phyloP scores from a whole-genome alignment of 2,113 vertebrate genomes.

The Syrrhaptes paradoxus region DNA sequence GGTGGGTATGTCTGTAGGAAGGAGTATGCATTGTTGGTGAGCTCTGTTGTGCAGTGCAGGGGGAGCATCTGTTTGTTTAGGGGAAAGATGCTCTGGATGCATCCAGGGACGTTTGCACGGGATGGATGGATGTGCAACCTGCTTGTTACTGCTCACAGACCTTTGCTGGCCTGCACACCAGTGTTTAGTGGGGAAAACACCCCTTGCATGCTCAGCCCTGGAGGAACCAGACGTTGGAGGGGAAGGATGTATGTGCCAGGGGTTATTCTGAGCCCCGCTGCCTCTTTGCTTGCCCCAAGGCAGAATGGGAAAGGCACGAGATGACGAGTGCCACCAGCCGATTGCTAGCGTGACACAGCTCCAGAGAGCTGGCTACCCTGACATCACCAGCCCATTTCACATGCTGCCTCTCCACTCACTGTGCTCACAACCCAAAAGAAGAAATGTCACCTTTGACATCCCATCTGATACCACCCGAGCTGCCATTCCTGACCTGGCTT shows the following conservation, averaged over 20 bases:
- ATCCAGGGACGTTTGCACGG: neutral
- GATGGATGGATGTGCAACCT: neutral
- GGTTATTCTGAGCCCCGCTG: neutral
- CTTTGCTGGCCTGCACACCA: neutral
- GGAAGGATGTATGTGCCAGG: accelerated
- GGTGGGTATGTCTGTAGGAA: neutral
- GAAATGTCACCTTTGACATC: neutral
- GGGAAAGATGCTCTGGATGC: neutral
- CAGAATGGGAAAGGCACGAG: neutral
- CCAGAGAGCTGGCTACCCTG: too few species aligned
- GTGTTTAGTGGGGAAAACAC: neutral
- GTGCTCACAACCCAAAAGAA: neutral
- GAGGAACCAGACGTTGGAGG: neutral
- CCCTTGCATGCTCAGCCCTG: neutral
- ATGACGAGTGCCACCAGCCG: neutral
- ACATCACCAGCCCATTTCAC: neutral
- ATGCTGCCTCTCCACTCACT: neutral
- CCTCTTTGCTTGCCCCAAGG: neutral
- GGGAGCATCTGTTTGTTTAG: neutral
- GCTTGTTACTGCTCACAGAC: neutral
- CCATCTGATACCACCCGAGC: accelerated
- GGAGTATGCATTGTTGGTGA: too few species aligned
- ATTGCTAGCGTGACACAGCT: neutral
- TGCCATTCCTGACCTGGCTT: too few species aligned
- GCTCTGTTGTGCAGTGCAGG: neutral